Evolutionary conservation across 2,113 vertebrate genomes (phyloP), one percentile per base, ranked within the genome.

Genomic region (Numida meleagris): DNA sequence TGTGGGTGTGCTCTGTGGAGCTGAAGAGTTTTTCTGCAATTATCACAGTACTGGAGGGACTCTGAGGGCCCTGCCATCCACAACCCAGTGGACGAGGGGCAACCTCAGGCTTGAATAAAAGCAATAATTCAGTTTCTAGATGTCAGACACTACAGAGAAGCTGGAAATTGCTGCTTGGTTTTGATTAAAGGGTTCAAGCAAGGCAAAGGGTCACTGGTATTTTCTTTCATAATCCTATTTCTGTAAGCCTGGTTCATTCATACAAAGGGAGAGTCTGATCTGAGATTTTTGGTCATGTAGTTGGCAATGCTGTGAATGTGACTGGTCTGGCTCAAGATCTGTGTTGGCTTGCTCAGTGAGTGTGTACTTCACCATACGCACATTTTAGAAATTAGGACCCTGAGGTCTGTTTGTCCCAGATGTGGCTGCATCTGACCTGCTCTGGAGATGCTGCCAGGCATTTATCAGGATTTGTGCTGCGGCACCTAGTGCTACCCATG

Each of bases 121-220:
- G 67, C 53, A 66, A 29, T 92, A 73, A 94, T 81, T 96, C 80
- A 81, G 38, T 74, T 79, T 82, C 84, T n/a, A 74, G 24, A 38
- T 89, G 71, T 82, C 91, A 77, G 53, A 50, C 66, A 33, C 71
- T 71, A n/a, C 38, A 89, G 36, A 76, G 34, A 73, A 59, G 50
- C 76, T 93, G 87, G 82, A 89, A 82, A 88, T 46, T 42, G 31
- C 59, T 78, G 38, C 48, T 89, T 79, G n/a, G 14, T 42, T 92
- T 70, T 58, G 50, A 76, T 80, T 82, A 70, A 76, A 79, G 12
- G 14, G 29, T 59, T 95, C 38, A 85, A 86, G 70, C 31, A 71
- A 91, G 29, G 63, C 2, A 89, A 78, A 87, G 76, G 33, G 19
- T 29, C 46, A 38, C 11, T 29, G 14, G 3, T 59, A 34, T 75